Evolutionary conservation across 2,797 vertebrate genomes (phyloP).

Genomic region (Microctenopoma stevenorrisi): DNA sequence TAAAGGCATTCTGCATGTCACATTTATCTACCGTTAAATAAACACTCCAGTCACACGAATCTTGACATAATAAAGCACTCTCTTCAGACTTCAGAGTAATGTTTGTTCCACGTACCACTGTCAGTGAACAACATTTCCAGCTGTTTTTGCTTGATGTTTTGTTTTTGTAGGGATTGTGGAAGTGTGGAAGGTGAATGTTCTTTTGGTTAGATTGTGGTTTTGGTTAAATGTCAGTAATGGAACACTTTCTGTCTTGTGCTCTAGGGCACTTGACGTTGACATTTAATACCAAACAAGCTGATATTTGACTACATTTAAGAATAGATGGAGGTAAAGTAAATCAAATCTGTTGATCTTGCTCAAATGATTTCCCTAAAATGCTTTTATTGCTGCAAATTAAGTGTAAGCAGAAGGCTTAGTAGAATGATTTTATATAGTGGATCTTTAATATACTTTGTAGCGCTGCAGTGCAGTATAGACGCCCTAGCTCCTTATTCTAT

Average conservation of each 20-base stretch:
- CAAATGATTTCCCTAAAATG: not conserved
- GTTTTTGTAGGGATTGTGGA: not conserved
- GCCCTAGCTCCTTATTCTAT: constrained; percentile 67
- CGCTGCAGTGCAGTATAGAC: constrained; percentile 75
- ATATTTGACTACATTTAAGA: not conserved
- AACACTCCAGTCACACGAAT: too few relatives aligned
- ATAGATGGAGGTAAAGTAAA: too few relatives aligned
- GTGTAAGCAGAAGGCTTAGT: not conserved
- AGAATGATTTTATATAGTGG: constrained; percentile 27
- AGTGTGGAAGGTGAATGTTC: not conserved
- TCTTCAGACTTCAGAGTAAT: too few relatives aligned
- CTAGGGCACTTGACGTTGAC: too few relatives aligned
- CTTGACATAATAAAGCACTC: too few relatives aligned
- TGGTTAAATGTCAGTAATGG: not conserved
- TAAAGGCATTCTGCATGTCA: too few relatives aligned
- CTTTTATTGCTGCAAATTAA: not conserved
- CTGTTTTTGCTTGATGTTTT: too few relatives aligned
- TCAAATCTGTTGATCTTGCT: not conserved
- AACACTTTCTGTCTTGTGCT: not conserved
- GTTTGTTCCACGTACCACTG: too few relatives aligned
- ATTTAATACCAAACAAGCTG: not conserved
- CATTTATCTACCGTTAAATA: too few relatives aligned
- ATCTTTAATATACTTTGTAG: constrained; percentile 29
- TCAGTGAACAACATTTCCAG: too few relatives aligned
- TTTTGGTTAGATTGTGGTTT: not conserved